Base-by-base conservation (phyloP, 1,140 invertebrate species). In the Helicoverpa armigera region DNA sequence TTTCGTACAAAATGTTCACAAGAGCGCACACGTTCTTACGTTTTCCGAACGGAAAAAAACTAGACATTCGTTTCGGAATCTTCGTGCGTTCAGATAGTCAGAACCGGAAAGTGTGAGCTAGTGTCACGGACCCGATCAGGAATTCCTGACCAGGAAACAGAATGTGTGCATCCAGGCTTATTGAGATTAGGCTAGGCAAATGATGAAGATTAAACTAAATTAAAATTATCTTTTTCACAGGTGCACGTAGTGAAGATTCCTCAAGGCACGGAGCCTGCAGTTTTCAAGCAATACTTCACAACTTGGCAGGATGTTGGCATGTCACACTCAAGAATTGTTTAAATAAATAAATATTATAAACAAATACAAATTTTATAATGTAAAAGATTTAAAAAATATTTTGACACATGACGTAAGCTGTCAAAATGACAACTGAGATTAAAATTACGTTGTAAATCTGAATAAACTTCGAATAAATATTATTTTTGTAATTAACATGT, bases 211-310 rank as follows among this genome's bases (percentile, higher is more conserved):
- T 18, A 18, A 35, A 14, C 12, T 35, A n/a, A 72, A n/a, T 48
- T 63, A 53, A n/a, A n/a, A n/a, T n/a, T n/a, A n/a, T n/a, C 53
- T 83, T 77, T 79, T 56, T 31, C 12, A 18, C 81, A 95, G 94
- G 97, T 98, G 13, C 95, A 96, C 85, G 96, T 98, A 12, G 95
- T 96, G 72, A 95, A 97, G 86, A 95, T 98, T 18, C 96, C 97
- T 2, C 97, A 98, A 86, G 96, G 96, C 58, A 97, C 96, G 2
- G 97, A 98, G 90, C 97, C 97, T 13, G 96, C 97, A 4, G 95
- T 96, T 1, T 98, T 98, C 92, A 98, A 97, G 82, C 97, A 98
- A 83, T 98, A 97, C 90, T 98, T 98, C 92, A 91, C 94, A 35
- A 96, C 96, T 0, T 98, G 97, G 97, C 96, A 96, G 72, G 97